Evolutionary conservation across 2,888 invertebrate species (phyloP), one percentile per base, ranked within the genome.

Genomic region (Lottia scabra): DNA sequence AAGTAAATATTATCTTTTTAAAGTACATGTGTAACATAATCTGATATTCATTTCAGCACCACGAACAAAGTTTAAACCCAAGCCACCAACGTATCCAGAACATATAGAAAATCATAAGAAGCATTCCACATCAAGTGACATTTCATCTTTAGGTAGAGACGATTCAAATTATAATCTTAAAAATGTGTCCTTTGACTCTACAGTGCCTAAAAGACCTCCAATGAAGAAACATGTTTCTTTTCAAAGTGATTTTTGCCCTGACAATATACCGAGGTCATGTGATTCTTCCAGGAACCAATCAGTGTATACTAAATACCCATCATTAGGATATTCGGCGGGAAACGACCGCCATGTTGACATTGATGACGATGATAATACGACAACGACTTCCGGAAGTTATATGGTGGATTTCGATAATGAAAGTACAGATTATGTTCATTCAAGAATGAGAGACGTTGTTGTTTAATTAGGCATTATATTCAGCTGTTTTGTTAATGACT

Each of bases 321-420:
- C 44, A 63, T 44, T 67, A 12, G 65, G 68, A 30, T 46, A 73
- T 46, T 73, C 62, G 19, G 66, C 56, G 45, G 64, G 44, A 5
- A 43, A 72, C 16, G 74, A 77, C 44, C 68, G 70, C 26, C 76
- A 75, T 64, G 69, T 75, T 72, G 77, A 79, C 63, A 75, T 73
- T 4, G 67, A 63, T 16, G 77, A 78, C 30, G 77, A 79, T 69
- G 76, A 75, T 64, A 72, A 74, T 75, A 79, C 75, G 46, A 79
- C 77, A 13, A 79, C 77, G 13, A 77, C 77, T 12, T 75, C 75
- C n/a, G 77, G 77, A 6, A 77, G 76, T 67, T 76, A 77, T 70
- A 73, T 72, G 8, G 76, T 76, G 63, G 75, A 77, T 26, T n/a
- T 38, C 56, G 71, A 71, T 30, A 67, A 71, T 45, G n/a, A 65